phyloP scores from a whole-genome alignment of 2,888 invertebrate species.

The Epinotia ramella region DNA sequence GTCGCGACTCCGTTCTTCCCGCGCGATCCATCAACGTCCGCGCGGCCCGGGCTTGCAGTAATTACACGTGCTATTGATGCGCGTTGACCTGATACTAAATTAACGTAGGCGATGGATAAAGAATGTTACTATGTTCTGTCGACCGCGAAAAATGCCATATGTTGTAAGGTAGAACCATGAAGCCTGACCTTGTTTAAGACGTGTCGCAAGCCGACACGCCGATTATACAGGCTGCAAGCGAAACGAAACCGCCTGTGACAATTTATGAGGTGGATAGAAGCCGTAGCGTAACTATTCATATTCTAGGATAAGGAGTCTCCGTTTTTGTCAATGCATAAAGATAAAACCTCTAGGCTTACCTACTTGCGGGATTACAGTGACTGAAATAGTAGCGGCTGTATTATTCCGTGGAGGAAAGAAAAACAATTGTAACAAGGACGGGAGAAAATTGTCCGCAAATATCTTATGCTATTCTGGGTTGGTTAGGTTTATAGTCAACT shows the following conservation, averaged over 20 bases:
- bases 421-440: constrained; percentile 40
- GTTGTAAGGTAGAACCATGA: background rate
- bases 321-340: constrained; percentile 38
- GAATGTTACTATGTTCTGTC: background rate
- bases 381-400: constrained; percentile 39
- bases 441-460: constrained; percentile 33
- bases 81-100: constrained; percentile 40
- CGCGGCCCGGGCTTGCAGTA: constrained; percentile 27
- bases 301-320: constrained; percentile 12
- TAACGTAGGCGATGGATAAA: constrained; percentile 14
- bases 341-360: constrained; percentile 35
- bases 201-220: constrained; percentile 11
- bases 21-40: constrained; percentile 51
- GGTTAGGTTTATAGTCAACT: constrained; percentile 17
- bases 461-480: constrained; percentile 28
- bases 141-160: background rate
- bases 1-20: constrained; percentile 44
- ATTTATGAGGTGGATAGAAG: constrained; percentile 21
- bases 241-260: constrained; percentile 14
- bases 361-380: constrained; percentile 38
- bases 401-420: constrained; percentile 37
- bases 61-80: constrained; percentile 45
- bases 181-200: constrained; percentile 11
- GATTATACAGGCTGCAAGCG: constrained; percentile 20
- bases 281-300: constrained; percentile 11